Conservation (phyloP, 2,113 vertebrate species). For the Fregata magnificens region DNA sequence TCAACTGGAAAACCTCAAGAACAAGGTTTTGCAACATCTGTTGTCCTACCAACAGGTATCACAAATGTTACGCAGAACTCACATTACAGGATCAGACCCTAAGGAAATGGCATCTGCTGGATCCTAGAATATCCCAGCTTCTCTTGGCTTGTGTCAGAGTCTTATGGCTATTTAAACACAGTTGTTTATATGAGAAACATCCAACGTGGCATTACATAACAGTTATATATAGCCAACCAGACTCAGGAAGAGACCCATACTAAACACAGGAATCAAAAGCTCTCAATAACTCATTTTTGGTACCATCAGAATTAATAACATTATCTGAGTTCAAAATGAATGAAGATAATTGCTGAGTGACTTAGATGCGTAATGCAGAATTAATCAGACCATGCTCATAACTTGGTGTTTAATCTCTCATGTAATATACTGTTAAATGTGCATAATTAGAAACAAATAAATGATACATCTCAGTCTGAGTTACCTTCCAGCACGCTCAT, state of each 20-base stretch:
- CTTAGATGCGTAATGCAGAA: background rate
- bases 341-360: background rate
- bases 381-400: background rate
- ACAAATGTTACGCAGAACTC: background rate
- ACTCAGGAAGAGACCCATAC: background rate
- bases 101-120: background rate
- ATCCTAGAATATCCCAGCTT: background rate
- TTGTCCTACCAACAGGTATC: background rate
- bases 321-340: background rate
- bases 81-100: background rate
- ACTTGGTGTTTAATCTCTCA: conserved; percentile 20
- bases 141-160: background rate
- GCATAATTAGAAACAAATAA: background rate
- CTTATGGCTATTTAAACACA: background rate
- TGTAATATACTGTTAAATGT: conserved; percentile 1
- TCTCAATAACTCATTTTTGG: background rate
- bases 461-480: background rate
- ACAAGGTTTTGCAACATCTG: background rate
- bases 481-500: background rate
- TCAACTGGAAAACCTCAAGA: background rate
- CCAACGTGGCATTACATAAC: background rate
- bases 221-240: background rate
- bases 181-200: background rate
- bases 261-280: background rate
- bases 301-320: conserved; percentile 18